Evolutionary conservation across 2,888 invertebrate species (phyloP).

Genomic region (Willowsia nigromaculata): DNA sequence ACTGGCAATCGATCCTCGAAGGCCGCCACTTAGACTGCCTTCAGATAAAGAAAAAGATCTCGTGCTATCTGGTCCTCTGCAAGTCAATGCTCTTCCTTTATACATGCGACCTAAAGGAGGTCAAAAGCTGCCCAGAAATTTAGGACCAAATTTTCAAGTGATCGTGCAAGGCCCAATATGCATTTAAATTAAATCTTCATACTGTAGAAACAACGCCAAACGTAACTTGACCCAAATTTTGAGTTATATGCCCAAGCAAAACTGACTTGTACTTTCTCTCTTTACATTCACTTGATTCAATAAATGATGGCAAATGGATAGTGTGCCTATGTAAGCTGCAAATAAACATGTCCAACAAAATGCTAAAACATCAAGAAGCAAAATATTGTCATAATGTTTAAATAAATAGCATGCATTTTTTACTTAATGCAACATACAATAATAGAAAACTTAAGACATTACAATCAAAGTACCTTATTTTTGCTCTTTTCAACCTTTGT

Average conservation of each 20-base stretch:
- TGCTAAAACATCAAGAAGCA: too few relatives aligned
- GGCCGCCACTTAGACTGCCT: conserved; percentile 14
- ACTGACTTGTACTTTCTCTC: too few relatives aligned
- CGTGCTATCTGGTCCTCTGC: conserved; percentile 22
- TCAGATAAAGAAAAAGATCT: conserved; percentile 9
- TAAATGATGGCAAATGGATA: too few relatives aligned
- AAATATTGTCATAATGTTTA: too few relatives aligned
- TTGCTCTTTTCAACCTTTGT: conserved; percentile 80
- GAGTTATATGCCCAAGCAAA: too few relatives aligned
- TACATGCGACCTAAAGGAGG: conserved; percentile 40
- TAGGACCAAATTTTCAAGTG: conserved; percentile 52
- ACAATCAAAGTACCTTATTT: background rate
- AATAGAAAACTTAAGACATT: background rate
- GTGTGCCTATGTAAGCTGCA: too few relatives aligned
- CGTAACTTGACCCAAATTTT: too few relatives aligned
- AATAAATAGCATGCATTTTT: too few relatives aligned
- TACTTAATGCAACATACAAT: too few relatives aligned
- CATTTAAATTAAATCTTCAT: background rate
- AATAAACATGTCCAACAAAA: too few relatives aligned
- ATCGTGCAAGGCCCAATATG: conserved; percentile 57
- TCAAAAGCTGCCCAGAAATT: conserved; percentile 32
- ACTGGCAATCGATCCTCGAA: conserved; percentile 33
- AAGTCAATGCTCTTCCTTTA: conserved; percentile 32
- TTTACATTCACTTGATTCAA: too few relatives aligned
- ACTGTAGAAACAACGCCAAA: too few relatives aligned